Conservation (phyloP, 2,888 invertebrate species). For the Toxonevra muliebris region DNA sequence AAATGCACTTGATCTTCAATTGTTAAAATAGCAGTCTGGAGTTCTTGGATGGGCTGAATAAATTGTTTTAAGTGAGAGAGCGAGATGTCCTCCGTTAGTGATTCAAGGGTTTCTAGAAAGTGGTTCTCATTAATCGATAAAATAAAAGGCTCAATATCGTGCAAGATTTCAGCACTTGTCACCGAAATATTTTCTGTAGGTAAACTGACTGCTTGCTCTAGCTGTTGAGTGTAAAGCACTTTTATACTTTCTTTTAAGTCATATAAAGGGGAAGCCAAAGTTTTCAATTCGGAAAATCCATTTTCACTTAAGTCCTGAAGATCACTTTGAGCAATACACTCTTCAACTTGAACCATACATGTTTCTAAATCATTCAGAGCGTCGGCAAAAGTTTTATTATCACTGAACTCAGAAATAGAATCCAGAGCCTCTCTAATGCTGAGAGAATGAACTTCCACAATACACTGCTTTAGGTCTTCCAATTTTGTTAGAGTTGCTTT, state of each 20-base stretch:
- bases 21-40: conserved; percentile 56
- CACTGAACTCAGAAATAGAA: conserved; percentile 55
- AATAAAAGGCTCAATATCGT: conserved; percentile 47
- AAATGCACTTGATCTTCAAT: conserved; percentile 59
- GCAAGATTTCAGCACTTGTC: conserved; percentile 40
- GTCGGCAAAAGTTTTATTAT: conserved; percentile 57
- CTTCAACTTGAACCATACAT: conserved; percentile 58
- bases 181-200: conserved; percentile 34
- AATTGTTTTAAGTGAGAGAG: conserved; percentile 56
- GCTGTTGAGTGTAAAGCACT: conserved; percentile 48
- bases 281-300: conserved; percentile 48
- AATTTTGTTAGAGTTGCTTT: conserved; percentile 60
- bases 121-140: conserved; percentile 49
- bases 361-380: conserved; percentile 55
- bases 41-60: conserved; percentile 59
- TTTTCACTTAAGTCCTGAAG: conserved; percentile 44
- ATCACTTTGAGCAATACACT: conserved; percentile 48
- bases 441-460: conserved; percentile 62
- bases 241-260: conserved; percentile 52
- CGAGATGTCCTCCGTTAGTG: conserved; percentile 44
- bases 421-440: conserved; percentile 54
- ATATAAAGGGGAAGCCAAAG: conserved; percentile 52
- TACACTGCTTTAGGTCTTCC: conserved; percentile 61
- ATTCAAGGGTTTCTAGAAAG: conserved; percentile 49
- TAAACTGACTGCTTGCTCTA: conserved; percentile 45